Percentiles rank a stretch among this genome's conserved stretches.
Evolutionary conservation across 2,797 vertebrate genomes (phyloP).

Genomic region (Hippoglossus hippoglossus): DNA sequence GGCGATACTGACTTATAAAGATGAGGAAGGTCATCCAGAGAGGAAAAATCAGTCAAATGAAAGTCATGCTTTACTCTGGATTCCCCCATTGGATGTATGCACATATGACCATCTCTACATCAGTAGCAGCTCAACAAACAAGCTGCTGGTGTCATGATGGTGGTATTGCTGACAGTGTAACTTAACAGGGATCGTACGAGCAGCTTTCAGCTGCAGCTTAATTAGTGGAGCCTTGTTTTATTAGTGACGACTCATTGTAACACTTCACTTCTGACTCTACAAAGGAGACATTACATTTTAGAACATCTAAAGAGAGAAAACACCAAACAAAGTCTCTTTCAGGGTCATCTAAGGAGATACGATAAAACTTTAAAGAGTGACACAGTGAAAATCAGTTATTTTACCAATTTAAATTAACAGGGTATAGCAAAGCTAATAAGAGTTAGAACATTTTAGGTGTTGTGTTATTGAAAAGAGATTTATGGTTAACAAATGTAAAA

Average conservation of each 20-base stretch:
- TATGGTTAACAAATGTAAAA: no score
- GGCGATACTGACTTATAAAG: no score
- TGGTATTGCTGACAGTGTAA: slow-evolving; percentile 15
- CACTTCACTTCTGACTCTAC: not conserved
- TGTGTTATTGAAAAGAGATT: no score
- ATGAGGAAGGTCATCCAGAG: no score
- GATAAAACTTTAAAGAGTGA: slow-evolving; percentile 8
- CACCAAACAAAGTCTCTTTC: slow-evolving; percentile 16
- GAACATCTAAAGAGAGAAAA: slow-evolving; percentile 1
- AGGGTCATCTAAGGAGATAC: slow-evolving; percentile 8
- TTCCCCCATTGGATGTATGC: not conserved
- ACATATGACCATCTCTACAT: not conserved
- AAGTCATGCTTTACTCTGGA: slow-evolving; percentile 10
- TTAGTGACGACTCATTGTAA: slow-evolving; percentile 22
- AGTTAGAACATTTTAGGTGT: no score
- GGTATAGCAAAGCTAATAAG: no score
- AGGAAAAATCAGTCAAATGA: not conserved
- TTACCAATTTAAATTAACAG: no score
- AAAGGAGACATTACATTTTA: slow-evolving; percentile 8
- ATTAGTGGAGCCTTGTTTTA: slow-evolving; percentile 28
- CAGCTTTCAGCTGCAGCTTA: slow-evolving; percentile 18
- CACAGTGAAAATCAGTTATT: not conserved
- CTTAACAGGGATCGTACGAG: slow-evolving; percentile 10
- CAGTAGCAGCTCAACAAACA: slow-evolving; percentile 15
- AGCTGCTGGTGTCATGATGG: slow-evolving; percentile 6